Percentiles rank a stretch among this genome's conserved stretches.
These are phyloP conservation scores for Halotydeus destructor DNA, from an alignment of 1,140 invertebrate genomes.

Conservation along the genomic window DNA sequence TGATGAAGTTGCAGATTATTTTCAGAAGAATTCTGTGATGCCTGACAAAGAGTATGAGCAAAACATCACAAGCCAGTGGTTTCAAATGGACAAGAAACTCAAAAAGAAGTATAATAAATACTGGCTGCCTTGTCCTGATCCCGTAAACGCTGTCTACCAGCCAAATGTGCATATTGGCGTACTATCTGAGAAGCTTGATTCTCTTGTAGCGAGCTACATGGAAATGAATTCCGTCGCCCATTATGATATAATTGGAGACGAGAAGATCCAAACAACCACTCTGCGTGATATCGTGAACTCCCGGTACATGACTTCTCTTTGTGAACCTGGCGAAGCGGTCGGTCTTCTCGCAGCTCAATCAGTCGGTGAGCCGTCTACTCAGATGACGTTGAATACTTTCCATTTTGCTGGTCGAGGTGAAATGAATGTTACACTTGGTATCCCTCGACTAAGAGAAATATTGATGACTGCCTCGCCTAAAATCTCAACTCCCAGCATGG, in stretches of 20 bases:
- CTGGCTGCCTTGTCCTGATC: slow-evolving; percentile 30
- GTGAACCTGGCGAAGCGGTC: slow-evolving; percentile 80
- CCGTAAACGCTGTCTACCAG: slow-evolving; percentile 40
- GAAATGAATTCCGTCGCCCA: slow-evolving; percentile 15
- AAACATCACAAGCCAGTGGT: slow-evolving; percentile 27
- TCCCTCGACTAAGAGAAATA: slow-evolving; percentile 86
- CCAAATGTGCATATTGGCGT: slow-evolving; percentile 54
- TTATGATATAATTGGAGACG: background rate
- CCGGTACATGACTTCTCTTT: slow-evolving; percentile 52
- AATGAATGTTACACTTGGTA: slow-evolving; percentile 98
- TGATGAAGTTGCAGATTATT: background rate
- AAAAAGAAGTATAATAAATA: slow-evolving; percentile 4
- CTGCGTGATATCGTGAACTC: slow-evolving; percentile 47
- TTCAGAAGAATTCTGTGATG: slow-evolving; percentile 5
- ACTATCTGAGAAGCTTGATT: slow-evolving; percentile 46
- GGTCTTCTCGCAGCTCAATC: slow-evolving; percentile 69
- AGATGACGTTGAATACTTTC: slow-evolving; percentile 99
- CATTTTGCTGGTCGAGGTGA: slow-evolving; percentile 98
- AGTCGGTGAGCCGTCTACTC: slow-evolving; percentile 72
- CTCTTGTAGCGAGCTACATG: slow-evolving; percentile 41
- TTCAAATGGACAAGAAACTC: slow-evolving; percentile 19
- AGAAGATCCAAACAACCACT: slow-evolving; percentile 16
- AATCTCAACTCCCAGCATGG: slow-evolving; percentile 89
- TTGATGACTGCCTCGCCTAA: slow-evolving; percentile 78
- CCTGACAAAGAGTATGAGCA: slow-evolving; percentile 30